phyloP scores from a whole-genome alignment of 2,113 vertebrate genomes.

The Oophaga pumilio region DNA sequence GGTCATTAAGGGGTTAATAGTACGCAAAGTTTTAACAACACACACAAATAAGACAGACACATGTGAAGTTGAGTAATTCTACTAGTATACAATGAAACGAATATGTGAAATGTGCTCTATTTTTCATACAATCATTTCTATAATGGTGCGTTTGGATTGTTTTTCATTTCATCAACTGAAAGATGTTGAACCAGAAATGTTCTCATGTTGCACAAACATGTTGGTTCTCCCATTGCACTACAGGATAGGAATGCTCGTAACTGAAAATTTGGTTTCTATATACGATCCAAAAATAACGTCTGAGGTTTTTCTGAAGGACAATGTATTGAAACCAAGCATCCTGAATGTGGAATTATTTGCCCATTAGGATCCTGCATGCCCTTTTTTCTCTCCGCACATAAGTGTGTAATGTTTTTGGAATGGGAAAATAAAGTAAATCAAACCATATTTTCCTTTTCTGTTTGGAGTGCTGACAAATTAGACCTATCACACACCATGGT shows the following conservation, averaged over 20 bases:
- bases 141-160: slow-evolving; percentile 20
- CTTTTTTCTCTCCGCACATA: slow-evolving; percentile 65
- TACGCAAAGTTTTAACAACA: too few relatives aligned
- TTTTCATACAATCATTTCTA: slow-evolving; percentile 18
- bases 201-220: slow-evolving; percentile 73
- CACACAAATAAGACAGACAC: too few relatives aligned
- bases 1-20: too few relatives aligned
- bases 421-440: slow-evolving; percentile 62
- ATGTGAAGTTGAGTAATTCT: too few relatives aligned
- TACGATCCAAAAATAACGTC: slow-evolving; percentile 73
- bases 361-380: slow-evolving; percentile 73
- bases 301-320: slow-evolving; percentile 71
- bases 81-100: neutral
- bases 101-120: neutral
- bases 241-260: slow-evolving; percentile 77
- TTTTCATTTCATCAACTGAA: slow-evolving; percentile 56
- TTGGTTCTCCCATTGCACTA: slow-evolving; percentile 74
- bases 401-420: slow-evolving; percentile 70
- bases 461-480: slow-evolving; percentile 47
- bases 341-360: slow-evolving; percentile 76
- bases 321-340: slow-evolving; percentile 70
- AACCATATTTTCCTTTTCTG: slow-evolving; percentile 53
- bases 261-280: slow-evolving; percentile 74
- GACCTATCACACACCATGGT: slow-evolving; percentile 27
- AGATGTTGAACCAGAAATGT: slow-evolving; percentile 63